A percentile compares a stretch with the other conserved stretches of the same genome.
Evolutionary conservation across 2,888 invertebrate genomes (phyloP).

Genomic region (Hipparchia sbordonii): DNA sequence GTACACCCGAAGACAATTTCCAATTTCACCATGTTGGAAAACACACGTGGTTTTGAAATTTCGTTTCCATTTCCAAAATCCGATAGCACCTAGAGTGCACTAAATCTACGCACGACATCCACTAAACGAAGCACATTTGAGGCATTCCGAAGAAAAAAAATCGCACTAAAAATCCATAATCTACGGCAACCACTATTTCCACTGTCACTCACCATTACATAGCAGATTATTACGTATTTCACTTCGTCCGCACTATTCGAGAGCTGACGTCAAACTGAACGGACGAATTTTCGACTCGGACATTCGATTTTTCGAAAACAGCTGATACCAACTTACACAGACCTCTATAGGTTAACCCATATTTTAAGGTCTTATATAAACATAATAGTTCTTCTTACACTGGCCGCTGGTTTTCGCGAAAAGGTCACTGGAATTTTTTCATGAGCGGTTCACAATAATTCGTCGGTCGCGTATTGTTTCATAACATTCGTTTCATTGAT

Average conservation of each 20-base stretch:
- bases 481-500: constrained; percentile 26
- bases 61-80: not conserved
- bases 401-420: constrained; percentile 23
- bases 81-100: constrained; percentile 20
- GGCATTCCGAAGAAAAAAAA: constrained; percentile 32
- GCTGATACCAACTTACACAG: constrained; percentile 60
- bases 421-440: constrained; percentile 14
- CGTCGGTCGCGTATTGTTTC: constrained; percentile 28
- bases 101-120: constrained; percentile 30
- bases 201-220: constrained; percentile 77
- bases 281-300: constrained; percentile 48
- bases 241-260: constrained; percentile 60
- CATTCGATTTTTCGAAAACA: constrained; percentile 77
- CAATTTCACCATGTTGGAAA: constrained; percentile 12
- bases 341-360: constrained; percentile 40
- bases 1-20: constrained; percentile 17
- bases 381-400: constrained; percentile 22
- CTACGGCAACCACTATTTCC: constrained; percentile 51
- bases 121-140: constrained; percentile 30
- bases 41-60: constrained; percentile 17
- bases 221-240: constrained; percentile 48
- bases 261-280: constrained; percentile 66
- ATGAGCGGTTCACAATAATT: constrained; percentile 1
- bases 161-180: constrained; percentile 27
- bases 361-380: not conserved